Evolutionary conservation across 2,797 vertebrate species (phyloP), one percentile per base, ranked within the genome.

Genomic region (Fistularia tabacaria): DNA sequence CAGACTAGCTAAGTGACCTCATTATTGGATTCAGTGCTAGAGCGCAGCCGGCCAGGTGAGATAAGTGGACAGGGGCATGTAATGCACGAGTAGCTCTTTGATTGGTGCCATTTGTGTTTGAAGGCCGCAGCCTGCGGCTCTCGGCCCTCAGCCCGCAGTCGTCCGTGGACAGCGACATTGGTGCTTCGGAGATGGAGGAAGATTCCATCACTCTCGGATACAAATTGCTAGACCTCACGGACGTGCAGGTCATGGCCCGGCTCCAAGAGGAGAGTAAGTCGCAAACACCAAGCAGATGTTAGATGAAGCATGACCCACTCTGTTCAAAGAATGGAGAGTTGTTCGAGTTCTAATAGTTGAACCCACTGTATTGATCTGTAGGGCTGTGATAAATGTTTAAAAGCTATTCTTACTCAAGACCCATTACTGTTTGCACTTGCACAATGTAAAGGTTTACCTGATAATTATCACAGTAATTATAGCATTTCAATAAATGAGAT

Each of bases 231-330:
- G 96, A 98, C 77, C 92, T 98, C 64, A 96, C 92, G 0, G 96
- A 98, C 12, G 96, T 98, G 66, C 96, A 98, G 87, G 96, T 98
- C 47, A 96, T 98, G 95, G 96, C 96, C 58, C 92, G 96, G 14
- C 90, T 98, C 56, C 96, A 98, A 74, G 96, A 98, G 83, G 96
- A 98, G 85, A 98, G 96, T 98, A 90, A 68, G 96, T 92, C 5
- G 36, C 8, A 13, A 36, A 42, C 15, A 1, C 38, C 15, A 15
- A 43, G 14, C 25, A 25, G 25, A 25, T 25, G n/a, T n/a, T n/a
- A n/a, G n/a, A n/a, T n/a, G n/a, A n/a, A n/a, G n/a, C n/a, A n/a
- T 5, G 25, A 25, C 25, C 25, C 25, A 25, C 5, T 5, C 25
- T 25, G 25, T 25, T 3, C 25, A 25, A 25, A 25, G 25, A 5